A percentile compares a stretch with the other conserved stretches of the same genome.
phyloP scores from a whole-genome alignment of 2,888 invertebrate genomes.

The Crossocerus cetratus region DNA sequence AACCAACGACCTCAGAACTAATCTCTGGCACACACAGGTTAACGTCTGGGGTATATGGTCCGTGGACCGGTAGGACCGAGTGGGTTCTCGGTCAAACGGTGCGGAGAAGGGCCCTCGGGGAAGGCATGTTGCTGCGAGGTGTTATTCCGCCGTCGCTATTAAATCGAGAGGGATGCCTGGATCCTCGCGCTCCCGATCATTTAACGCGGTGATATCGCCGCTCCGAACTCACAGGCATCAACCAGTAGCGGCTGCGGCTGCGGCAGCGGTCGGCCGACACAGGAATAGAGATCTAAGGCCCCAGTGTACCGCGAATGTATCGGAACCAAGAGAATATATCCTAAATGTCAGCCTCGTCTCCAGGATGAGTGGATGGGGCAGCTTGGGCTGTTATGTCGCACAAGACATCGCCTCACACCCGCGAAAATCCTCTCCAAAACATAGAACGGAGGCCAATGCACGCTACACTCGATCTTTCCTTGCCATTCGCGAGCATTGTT shows the following conservation, averaged over 20 bases:
- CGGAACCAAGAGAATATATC: slow-evolving; percentile 54
- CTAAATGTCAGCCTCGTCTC: slow-evolving; percentile 62
- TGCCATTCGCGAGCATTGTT: slow-evolving; percentile 71
- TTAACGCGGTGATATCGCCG: slow-evolving; percentile 41
- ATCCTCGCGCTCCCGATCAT: slow-evolving; percentile 38
- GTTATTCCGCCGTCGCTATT: slow-evolving; percentile 31
- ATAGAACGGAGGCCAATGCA: slow-evolving; percentile 56
- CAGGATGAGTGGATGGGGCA: slow-evolving; percentile 56
- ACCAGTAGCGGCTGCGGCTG: slow-evolving; percentile 34
- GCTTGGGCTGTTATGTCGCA: slow-evolving; percentile 43
- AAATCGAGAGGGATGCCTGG: slow-evolving; percentile 32
- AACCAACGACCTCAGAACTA: too few species aligned
- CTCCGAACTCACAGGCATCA: slow-evolving; percentile 25
- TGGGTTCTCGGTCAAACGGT: slow-evolving; percentile 25
- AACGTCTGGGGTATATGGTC: slow-evolving; percentile 20
- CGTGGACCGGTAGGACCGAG: slow-evolving; percentile 29
- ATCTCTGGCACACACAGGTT: slow-evolving; percentile 14
- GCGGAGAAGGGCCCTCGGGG: slow-evolving; percentile 25
- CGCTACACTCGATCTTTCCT: slow-evolving; percentile 57
- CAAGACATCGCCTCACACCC: slow-evolving; percentile 41
- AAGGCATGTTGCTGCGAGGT: slow-evolving; percentile 41
- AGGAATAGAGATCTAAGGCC: slow-evolving; percentile 31
- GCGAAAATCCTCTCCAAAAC: slow-evolving; percentile 45
- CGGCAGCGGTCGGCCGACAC: slow-evolving; percentile 32
- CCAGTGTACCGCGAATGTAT: slow-evolving; percentile 31